These are phyloP conservation scores for Sipha flava DNA, from an alignment of 1,140 invertebrate genomes.

Conservation along the genomic window DNA sequence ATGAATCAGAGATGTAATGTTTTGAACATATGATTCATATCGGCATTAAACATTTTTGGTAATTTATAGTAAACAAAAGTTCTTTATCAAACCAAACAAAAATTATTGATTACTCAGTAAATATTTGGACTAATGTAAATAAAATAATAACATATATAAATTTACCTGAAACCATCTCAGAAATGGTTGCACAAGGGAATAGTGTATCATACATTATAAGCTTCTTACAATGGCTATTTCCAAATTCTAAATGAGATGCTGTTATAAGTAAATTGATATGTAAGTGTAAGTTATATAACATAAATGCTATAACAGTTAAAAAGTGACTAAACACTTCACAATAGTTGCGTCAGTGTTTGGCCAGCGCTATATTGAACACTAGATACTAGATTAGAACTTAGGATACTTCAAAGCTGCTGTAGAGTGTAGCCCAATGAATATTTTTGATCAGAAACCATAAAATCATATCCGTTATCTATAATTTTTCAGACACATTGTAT, in stretches of 20 bases:
- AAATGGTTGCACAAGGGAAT: background rate
- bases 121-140: background rate
- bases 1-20: too few relatives aligned
- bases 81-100: background rate
- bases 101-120: background rate
- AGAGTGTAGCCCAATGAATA: conserved; percentile 25
- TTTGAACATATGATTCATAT: too few relatives aligned
- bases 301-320: conserved; percentile 1
- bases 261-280: background rate
- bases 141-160: background rate
- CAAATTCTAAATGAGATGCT: conserved; percentile 12
- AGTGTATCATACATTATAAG: conserved; percentile 10
- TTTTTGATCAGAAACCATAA: conserved; percentile 26
- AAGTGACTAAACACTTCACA: conserved; percentile 27
- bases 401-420: conserved; percentile 29
- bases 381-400: conserved; percentile 9
- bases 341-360: conserved; percentile 9
- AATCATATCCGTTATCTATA: conserved; percentile 25
- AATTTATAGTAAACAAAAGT: too few relatives aligned
- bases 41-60: too few relatives aligned
- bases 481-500: background rate
- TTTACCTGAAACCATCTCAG: conserved; percentile 25
- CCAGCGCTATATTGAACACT: conserved; percentile 6
- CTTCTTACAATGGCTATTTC: background rate
- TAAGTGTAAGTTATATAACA: background rate